phyloP scores from a whole-genome alignment of 2,113 vertebrate species.

The Thamnophis sirtalis region DNA sequence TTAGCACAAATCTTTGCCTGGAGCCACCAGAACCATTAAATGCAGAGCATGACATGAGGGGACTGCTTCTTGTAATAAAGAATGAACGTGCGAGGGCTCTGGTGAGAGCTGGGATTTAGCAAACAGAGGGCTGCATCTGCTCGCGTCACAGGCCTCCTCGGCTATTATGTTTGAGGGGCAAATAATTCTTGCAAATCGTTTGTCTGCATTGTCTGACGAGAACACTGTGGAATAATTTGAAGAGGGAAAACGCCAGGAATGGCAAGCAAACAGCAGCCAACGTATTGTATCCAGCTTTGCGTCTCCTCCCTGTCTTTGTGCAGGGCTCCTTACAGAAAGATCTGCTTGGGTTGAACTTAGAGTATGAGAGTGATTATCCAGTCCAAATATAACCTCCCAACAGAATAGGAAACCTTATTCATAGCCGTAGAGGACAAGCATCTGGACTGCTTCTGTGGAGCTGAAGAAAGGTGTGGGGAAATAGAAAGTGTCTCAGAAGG shows the following conservation, averaged over 20 bases:
- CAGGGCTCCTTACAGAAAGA: background rate
- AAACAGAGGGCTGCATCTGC: background rate
- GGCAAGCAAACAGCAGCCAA: background rate
- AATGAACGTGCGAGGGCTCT: background rate
- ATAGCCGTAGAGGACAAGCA: conserved; percentile 1
- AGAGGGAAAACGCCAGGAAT: background rate
- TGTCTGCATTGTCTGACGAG: conserved; percentile 25
- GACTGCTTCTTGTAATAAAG: conserved; percentile 14
- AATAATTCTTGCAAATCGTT: conserved; percentile 9
- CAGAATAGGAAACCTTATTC: conserved; percentile 23
- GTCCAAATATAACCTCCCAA: conserved; percentile 22
- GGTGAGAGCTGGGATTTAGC: conserved; percentile 6
- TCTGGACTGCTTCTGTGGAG: background rate
- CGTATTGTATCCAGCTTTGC: background rate
- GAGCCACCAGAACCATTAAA: conserved; percentile 1
- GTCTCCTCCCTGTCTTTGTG: background rate
- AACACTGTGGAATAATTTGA: conserved; percentile 21
- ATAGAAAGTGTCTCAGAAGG: background rate
- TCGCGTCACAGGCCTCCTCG: background rate
- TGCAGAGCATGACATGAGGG: background rate
- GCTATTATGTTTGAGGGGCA: conserved; percentile 19
- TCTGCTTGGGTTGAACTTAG: background rate
- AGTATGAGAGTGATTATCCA: conserved; percentile 19
- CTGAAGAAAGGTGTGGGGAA: background rate
- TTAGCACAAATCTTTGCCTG: conserved; percentile 8